Evolutionary conservation across 1,140 invertebrate genomes (phyloP).

Genomic region (Dendroctonus ponderosae): DNA sequence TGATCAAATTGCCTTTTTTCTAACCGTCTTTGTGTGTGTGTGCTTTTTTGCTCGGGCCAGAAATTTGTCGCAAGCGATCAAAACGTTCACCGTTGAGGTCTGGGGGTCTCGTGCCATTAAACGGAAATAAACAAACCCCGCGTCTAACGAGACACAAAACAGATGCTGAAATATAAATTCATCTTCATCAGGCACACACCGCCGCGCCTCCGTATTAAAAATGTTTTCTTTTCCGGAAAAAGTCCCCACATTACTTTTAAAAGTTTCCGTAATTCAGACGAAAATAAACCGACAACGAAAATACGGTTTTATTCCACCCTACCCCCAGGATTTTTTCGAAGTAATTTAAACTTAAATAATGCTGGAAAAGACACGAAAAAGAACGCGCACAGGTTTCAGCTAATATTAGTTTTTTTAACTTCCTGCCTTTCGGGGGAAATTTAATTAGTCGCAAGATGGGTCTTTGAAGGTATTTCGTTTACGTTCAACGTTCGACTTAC

Average conservation of each 20-base stretch:
- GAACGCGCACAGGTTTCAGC: slow-evolving; percentile 28
- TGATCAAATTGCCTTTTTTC: slow-evolving; percentile 12
- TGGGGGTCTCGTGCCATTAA: slow-evolving; percentile 15
- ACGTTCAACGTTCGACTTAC: too few species aligned
- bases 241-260: slow-evolving; percentile 18
- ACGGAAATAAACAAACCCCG: slow-evolving; percentile 20
- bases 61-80: neutral
- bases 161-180: slow-evolving; percentile 31
- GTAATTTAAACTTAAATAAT: slow-evolving; percentile 35
- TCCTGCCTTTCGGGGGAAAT: slow-evolving; percentile 25
- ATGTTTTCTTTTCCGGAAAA: slow-evolving; percentile 29
- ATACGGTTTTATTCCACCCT: slow-evolving; percentile 28
- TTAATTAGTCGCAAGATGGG: slow-evolving; percentile 21
- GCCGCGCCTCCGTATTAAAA: slow-evolving; percentile 22
- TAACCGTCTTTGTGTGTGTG: neutral
- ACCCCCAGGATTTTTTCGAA: slow-evolving; percentile 25
- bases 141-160: slow-evolving; percentile 25
- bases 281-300: slow-evolving; percentile 33
- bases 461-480: too few species aligned
- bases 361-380: slow-evolving; percentile 27
- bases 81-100: neutral
- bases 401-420: slow-evolving; percentile 33
- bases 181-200: slow-evolving; percentile 11
- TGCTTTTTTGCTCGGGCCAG: neutral
- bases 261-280: slow-evolving; percentile 30